phyloP scores from a whole-genome alignment of 2,797 vertebrate species.

The Enoplosus armatus region DNA sequence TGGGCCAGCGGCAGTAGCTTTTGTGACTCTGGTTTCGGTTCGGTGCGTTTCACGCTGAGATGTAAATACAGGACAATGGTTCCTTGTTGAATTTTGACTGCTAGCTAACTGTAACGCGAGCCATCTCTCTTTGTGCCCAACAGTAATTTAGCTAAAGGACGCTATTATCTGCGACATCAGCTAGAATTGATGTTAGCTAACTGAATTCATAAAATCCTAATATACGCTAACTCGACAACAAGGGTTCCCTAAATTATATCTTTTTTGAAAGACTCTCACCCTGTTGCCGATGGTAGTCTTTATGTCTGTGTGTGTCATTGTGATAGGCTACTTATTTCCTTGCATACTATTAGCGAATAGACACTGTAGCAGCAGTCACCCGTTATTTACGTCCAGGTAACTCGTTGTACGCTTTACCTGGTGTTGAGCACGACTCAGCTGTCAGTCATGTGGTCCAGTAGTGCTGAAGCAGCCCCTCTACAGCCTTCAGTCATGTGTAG shows the following conservation, averaged over 20 bases:
- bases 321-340: neutral
- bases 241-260: neutral
- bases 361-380: fast-evolving
- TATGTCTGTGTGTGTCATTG: neutral
- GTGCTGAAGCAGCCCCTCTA: constrained; percentile 71
- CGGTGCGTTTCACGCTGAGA: neutral
- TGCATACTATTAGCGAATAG: neutral
- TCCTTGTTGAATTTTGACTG: neutral
- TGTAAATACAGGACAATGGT: constrained; percentile 24
- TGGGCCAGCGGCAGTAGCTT: neutral
- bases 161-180: too few relatives aligned
- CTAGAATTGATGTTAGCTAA: neutral
- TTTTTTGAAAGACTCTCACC: neutral
- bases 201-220: neutral
- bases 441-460: constrained; percentile 36
- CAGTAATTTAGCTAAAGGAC: fast-evolving
- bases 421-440: constrained; percentile 41
- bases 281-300: neutral
- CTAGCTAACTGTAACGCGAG: neutral
- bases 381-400: constrained; percentile 15
- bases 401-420: neutral
- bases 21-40: neutral
- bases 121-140: neutral
- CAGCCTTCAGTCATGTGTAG: constrained; percentile 90
- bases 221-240: neutral